Evolutionary conservation across 2,797 vertebrate genomes (phyloP), one percentile per base, ranked within the genome.

Genomic region (Amblyopsis hoosieri): DNA sequence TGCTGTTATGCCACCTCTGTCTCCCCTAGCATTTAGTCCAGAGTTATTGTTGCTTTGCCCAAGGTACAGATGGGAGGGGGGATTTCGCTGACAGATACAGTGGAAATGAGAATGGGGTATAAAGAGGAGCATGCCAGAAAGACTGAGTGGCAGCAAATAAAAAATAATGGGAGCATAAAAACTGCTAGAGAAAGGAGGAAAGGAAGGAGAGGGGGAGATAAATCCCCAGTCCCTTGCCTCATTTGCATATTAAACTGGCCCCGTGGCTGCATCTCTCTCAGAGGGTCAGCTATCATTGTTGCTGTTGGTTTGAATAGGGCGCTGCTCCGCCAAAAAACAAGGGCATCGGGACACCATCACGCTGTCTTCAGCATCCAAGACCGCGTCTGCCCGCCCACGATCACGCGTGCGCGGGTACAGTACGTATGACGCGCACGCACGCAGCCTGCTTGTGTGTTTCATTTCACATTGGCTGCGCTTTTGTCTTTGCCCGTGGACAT

Each of bases 401-500:
- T 19, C 29, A 13, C 29, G 11, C 48, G 45, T 60, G 57, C 45
- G 31, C 52, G 14, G 12, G 49, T 66, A 56, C 19, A 19, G 51
- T 12, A 12, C 12, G 51, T 23, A 23, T 53, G 54, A 57, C 17
- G 19, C 13, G 50, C 45, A 50, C 42, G 42, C 45, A 15, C 48
- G 53, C 37, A 72, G 62, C 63, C 68, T 29, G 51, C 65, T 64
- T 66, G 69, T 52, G 60, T 72, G 78, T 85, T 86, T 83, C 66
- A 64, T 86, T 85, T 86, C 81, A 75, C 81, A 71, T 84, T 89
- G 90, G 88, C 85, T 81, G 75, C 79, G 85, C 87, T 83, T 90
- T 90, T 89, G 88, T 89, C 85, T 89, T 91, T 90, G 89, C 90
- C 90, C 76, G 77, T 81, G 87, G 90, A 89, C 85, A 89, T 90